These are phyloP conservation scores for Sinocyclocheilus maitianheensis DNA, from an alignment of 2,113 vertebrate genomes.

Conservation along the genomic window DNA sequence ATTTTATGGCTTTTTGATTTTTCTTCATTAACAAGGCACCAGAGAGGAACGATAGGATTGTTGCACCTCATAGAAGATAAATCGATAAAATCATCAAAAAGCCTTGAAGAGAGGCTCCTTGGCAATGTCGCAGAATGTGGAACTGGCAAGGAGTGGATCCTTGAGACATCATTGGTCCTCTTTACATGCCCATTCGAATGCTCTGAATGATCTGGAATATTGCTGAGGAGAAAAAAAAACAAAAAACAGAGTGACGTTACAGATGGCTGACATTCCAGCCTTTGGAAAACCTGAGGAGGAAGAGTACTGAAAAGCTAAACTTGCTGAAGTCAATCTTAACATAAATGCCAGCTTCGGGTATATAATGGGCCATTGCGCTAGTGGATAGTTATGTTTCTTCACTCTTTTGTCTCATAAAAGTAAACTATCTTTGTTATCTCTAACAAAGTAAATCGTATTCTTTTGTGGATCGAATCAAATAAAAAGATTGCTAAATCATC, in stretches of 20 bases:
- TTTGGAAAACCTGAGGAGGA: background rate
- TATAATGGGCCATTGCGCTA: background rate
- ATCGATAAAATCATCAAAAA: constrained; percentile 36
- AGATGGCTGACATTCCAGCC: background rate
- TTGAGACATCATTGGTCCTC: background rate
- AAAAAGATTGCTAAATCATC: constrained; percentile 2
- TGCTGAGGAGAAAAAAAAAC: constrained; percentile 67
- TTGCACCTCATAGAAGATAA: constrained; percentile 34
- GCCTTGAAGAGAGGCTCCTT: constrained; percentile 3
- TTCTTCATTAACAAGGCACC: constrained; percentile 40
- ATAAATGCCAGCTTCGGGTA: background rate
- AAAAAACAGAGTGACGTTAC: background rate
- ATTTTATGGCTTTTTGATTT: constrained; percentile 31
- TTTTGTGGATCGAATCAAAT: constrained; percentile 26
- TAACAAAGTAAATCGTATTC: background rate
- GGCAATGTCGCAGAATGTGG: constrained; percentile 9
- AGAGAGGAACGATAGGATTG: constrained; percentile 30
- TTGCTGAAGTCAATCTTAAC: background rate
- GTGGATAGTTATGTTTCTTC: background rate
- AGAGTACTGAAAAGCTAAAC: background rate
- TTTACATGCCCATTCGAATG: constrained; percentile 89
- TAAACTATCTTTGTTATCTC: background rate
- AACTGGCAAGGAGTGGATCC: constrained; percentile 8
- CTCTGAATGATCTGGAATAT: constrained; percentile 93
- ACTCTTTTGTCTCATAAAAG: background rate